These are phyloP conservation scores for Lepidochrysops patricia DNA, from an alignment of 2,888 invertebrate species.

Conservation along the genomic window DNA sequence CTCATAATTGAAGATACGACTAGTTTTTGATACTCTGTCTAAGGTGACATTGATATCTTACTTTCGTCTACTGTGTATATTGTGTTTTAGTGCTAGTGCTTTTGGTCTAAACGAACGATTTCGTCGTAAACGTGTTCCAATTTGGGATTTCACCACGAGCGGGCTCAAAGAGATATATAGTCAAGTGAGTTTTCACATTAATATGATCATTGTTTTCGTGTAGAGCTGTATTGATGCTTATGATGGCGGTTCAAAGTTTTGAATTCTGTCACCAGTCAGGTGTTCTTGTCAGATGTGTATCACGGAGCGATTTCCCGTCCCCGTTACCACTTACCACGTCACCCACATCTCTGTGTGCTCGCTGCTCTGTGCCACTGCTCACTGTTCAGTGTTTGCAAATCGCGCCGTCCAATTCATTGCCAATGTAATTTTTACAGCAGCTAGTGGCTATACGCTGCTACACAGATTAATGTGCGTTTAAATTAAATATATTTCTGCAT, in stretches of 20 bases:
- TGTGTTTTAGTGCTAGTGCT: conserved; percentile 68
- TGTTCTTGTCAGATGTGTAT: conserved; percentile 12
- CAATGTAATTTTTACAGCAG: conserved; percentile 3
- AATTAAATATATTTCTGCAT: too few species aligned
- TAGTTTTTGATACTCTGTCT: conserved; percentile 32
- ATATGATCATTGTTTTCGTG: not conserved
- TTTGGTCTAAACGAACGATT: conserved; percentile 67
- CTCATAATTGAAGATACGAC: conserved; percentile 29
- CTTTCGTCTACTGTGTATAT: conserved; percentile 47
- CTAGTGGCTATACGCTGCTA: too few species aligned
- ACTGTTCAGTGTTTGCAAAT: not conserved
- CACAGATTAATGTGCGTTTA: not conserved
- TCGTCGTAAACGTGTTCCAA: conserved; percentile 67
- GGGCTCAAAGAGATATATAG: conserved; percentile 72
- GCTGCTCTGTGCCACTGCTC: not conserved
- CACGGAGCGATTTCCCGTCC: conserved; percentile 14
- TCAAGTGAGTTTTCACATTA: conserved; percentile 52
- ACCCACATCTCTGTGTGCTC: conserved; percentile 16
- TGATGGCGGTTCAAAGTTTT: not conserved
- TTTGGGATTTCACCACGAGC: conserved; percentile 73
- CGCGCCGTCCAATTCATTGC: not conserved
- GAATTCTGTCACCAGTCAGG: not conserved
- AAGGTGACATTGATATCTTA: not conserved
- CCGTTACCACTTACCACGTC: conserved; percentile 22
- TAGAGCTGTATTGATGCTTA: not conserved